A percentile compares a stretch with the other conserved stretches of the same genome.
phyloP scores from a whole-genome alignment of 2,888 invertebrate species.

The Cryptocephalus primarius region DNA sequence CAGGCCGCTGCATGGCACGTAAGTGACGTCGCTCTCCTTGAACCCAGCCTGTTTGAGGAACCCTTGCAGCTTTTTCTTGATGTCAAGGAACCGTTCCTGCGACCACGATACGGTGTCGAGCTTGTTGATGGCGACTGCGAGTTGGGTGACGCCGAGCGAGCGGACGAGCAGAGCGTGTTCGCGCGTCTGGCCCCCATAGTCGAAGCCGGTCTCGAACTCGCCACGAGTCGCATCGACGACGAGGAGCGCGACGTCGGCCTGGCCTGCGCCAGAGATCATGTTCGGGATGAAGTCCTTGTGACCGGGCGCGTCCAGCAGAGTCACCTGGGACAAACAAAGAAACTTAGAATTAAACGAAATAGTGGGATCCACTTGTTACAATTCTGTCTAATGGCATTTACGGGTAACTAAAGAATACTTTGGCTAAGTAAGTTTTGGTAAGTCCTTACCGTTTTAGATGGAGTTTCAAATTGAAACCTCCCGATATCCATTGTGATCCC shows the following conservation, averaged over 20 bases:
- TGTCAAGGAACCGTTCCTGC: constrained; percentile 80
- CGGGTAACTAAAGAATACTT: too few species aligned
- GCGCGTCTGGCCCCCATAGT: constrained; percentile 93
- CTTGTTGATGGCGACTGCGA: constrained; percentile 95
- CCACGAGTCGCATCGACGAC: constrained; percentile 94
- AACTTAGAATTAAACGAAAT: too few species aligned
- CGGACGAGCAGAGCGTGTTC: constrained; percentile 94
- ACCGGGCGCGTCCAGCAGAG: constrained; percentile 93
- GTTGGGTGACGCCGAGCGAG: constrained; percentile 78
- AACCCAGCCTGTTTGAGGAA: constrained; percentile 90
- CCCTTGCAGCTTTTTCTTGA: constrained; percentile 64
- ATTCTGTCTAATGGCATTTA: too few species aligned
- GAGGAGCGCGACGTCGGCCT: constrained; percentile 93
- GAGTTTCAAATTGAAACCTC: constrained; percentile 83
- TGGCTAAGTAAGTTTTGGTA: too few species aligned
- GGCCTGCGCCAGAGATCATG: constrained; percentile 97
- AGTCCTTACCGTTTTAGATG: constrained; percentile 51
- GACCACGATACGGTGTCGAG: constrained; percentile 94
- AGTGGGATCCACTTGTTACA: too few species aligned
- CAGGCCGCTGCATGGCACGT: constrained; percentile 93
- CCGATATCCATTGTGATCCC: constrained; percentile 99
- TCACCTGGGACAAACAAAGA: constrained; percentile 39
- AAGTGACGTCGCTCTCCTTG: constrained; percentile 74
- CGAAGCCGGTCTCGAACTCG: constrained; percentile 99
- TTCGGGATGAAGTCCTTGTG: constrained; percentile 99